Evolutionary conservation across 2,888 invertebrate species (phyloP).

Genomic region (Tipula vernalis): DNA sequence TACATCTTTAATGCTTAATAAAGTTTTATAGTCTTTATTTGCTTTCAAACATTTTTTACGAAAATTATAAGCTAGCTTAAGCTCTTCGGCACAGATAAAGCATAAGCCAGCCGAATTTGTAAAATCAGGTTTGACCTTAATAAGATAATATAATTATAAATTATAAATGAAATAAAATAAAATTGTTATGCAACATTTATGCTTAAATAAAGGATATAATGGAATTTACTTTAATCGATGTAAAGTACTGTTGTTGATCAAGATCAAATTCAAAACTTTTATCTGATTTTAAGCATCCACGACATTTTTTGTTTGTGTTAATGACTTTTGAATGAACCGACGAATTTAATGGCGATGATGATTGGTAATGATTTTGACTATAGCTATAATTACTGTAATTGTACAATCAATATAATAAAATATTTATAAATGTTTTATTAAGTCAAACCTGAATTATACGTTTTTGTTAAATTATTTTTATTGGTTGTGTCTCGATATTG

Average conservation of each 20-base stretch:
- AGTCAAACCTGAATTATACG: not conserved
- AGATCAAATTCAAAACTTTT: not conserved
- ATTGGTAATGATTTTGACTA: slow-evolving; percentile 4
- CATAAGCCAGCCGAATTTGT: not conserved
- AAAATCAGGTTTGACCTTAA: not conserved
- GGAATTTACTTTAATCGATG: not conserved
- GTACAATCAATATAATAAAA: slow-evolving; percentile 4
- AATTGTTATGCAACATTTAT: not conserved
- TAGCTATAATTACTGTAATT: slow-evolving; percentile 4
- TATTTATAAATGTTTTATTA: not conserved
- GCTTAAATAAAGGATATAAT: not conserved
- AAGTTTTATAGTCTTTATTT: not conserved
- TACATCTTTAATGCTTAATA: not conserved
- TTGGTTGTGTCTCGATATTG: not conserved
- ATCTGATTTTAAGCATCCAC: not conserved
- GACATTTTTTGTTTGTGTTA: not conserved
- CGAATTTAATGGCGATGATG: not conserved
- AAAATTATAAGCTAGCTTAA: slow-evolving; percentile 4
- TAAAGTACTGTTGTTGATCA: not conserved
- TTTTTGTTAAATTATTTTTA: not conserved
- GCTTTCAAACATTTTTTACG: not conserved
- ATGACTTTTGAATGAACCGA: not conserved
- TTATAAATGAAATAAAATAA: not conserved
- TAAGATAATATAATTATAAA: not conserved
- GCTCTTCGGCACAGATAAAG: not conserved